Conservation (phyloP, 2,113 vertebrate species). For the Silurus asotus region DNA sequence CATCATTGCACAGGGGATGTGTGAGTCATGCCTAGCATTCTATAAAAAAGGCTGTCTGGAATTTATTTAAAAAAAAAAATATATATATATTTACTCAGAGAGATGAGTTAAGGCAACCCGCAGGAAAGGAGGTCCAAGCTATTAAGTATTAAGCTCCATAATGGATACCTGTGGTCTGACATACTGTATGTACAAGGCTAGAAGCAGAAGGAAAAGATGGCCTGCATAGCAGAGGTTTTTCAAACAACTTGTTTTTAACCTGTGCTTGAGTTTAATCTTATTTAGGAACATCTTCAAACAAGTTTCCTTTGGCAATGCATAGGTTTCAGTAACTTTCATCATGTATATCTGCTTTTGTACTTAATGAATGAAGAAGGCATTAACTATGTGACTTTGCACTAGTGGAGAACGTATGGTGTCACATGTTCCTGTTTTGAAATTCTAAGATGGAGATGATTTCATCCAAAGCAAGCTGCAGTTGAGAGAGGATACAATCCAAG, state of each 20-base stretch:
- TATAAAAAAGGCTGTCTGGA: neutral
- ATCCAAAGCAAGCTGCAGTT: neutral
- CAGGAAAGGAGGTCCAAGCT: neutral
- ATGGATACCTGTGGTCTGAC: neutral
- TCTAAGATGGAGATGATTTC: neutral
- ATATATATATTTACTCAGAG: neutral
- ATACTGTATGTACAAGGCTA: neutral
- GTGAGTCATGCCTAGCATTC: neutral
- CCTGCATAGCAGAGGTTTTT: neutral
- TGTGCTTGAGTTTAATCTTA: neutral
- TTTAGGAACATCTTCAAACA: neutral
- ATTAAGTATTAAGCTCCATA: neutral
- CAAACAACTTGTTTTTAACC: neutral
- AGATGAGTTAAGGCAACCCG: neutral
- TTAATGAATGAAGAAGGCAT: neutral
- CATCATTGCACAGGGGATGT: neutral
- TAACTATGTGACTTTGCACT: neutral
- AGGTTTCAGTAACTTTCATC: neutral
- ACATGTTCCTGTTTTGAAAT: neutral
- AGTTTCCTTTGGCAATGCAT: neutral
- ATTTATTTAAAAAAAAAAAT: neutral
- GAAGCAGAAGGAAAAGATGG: neutral
- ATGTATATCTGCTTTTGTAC: neutral
- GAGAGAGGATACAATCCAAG: no score
- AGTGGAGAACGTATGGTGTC: neutral